These are phyloP conservation scores for Andrena camellia DNA, from an alignment of 2,888 invertebrate genomes.

Conservation along the genomic window DNA sequence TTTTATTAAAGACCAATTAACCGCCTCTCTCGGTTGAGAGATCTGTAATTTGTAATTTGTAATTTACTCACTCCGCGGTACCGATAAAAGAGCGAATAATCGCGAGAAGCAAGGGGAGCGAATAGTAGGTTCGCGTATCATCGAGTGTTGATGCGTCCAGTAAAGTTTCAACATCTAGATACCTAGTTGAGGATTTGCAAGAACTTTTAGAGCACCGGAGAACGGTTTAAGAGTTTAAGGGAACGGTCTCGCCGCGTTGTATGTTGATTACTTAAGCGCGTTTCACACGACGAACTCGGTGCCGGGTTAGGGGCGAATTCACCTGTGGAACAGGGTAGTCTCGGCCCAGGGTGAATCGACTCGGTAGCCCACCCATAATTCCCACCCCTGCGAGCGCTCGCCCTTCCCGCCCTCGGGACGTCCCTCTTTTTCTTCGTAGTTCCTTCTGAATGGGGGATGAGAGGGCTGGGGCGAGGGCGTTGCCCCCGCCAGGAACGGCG, in stretches of 20 bases:
- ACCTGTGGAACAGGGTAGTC: conserved; percentile 43
- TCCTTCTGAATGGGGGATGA: conserved; percentile 68
- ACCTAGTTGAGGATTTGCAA: too few species aligned
- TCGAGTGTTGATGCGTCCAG: too few species aligned
- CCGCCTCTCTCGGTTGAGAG: too few species aligned
- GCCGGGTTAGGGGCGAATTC: conserved; percentile 16
- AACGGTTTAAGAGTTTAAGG: too few species aligned
- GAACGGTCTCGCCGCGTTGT: neutral
- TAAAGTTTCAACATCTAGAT: too few species aligned
- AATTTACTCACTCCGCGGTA: too few species aligned
- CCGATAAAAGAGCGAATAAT: too few species aligned
- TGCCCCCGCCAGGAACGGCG: conserved; percentile 68
- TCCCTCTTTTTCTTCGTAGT: conserved; percentile 67
- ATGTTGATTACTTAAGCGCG: neutral
- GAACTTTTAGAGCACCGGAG: too few species aligned
- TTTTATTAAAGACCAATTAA: too few species aligned
- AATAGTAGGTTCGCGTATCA: too few species aligned
- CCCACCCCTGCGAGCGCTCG: conserved; percentile 33
- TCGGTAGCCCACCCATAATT: conserved; percentile 34
- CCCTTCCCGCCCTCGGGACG: conserved; percentile 47
- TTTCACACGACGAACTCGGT: neutral
- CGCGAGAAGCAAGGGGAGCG: too few species aligned
- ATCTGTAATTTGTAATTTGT: too few species aligned
- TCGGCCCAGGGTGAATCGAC: conserved; percentile 48
- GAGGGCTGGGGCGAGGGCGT: conserved; percentile 69